phyloP scores from a whole-genome alignment of 1,140 invertebrate genomes.

The Lucilia cuprina region DNA sequence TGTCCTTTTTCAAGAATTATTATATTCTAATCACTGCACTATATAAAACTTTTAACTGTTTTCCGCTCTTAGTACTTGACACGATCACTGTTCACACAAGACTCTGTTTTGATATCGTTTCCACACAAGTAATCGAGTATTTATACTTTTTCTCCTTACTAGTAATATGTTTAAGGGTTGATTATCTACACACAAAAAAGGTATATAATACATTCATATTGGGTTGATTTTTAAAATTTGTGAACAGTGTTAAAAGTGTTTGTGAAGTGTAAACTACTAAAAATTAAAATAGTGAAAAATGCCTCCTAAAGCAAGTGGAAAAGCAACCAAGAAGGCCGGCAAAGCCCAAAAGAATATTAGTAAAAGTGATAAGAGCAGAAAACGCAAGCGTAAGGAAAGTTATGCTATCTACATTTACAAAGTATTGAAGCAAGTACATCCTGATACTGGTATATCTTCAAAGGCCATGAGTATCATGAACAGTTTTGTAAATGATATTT shows the following conservation, averaged over 20 bases:
- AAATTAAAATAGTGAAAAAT: conserved; percentile 44
- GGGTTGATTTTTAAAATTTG: neutral
- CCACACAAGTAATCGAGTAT: too few relatives aligned
- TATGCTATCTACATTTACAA: conserved; percentile 77
- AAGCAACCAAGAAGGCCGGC: conserved; percentile 66
- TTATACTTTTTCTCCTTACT: too few relatives aligned
- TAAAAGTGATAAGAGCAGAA: conserved; percentile 68
- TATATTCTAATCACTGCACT: too few relatives aligned
- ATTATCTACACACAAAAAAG: neutral
- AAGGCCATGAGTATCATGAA: conserved; percentile 72
- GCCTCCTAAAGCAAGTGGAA: conserved; percentile 65
- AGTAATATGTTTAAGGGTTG: too few relatives aligned
- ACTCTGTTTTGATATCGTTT: too few relatives aligned
- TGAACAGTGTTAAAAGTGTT: conserved; percentile 19
- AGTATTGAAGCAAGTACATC: conserved; percentile 75
- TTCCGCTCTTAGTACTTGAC: too few relatives aligned
- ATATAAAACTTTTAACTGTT: too few relatives aligned
- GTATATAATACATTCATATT: neutral
- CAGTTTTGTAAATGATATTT: conserved; percentile 74
- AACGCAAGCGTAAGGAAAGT: conserved; percentile 69
- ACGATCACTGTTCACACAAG: too few relatives aligned
- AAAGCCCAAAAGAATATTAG: conserved; percentile 68
- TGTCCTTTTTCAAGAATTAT: too few relatives aligned
- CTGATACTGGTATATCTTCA: conserved; percentile 72
- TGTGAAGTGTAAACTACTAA: neutral